A percentile compares a stretch with the other conserved stretches of the same genome.
Conservation (phyloP, 1,140 invertebrate genomes). For the Tetraneura akinire region DNA sequence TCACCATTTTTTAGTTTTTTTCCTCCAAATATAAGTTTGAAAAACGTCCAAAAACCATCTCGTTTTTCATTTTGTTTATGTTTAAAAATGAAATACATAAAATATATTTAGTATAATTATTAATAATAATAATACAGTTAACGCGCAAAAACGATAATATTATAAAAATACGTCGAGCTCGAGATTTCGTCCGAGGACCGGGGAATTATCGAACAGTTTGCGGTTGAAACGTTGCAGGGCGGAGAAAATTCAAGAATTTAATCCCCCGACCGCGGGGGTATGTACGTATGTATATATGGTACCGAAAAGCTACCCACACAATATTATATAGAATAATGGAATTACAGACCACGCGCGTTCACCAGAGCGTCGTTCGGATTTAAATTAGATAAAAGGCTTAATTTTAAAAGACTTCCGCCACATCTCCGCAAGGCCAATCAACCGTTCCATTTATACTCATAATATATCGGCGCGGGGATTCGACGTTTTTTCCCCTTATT, state of each 20-base stretch:
- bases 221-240: slow-evolving; percentile 5
- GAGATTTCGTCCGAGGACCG: not conserved
- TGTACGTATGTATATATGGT: too few relatives aligned
- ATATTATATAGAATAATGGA: slow-evolving; percentile 47
- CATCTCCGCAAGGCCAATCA: slow-evolving; percentile 34
- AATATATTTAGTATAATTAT: too few relatives aligned
- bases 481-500: not conserved
- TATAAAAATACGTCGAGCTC: too few relatives aligned
- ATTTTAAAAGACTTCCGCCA: slow-evolving; percentile 46
- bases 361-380: slow-evolving; percentile 26
- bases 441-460: slow-evolving; percentile 43
- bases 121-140: too few relatives aligned
- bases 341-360: slow-evolving; percentile 24
- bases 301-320: slow-evolving; percentile 28
- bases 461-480: slow-evolving; percentile 17
- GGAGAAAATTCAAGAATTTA: slow-evolving; percentile 45
- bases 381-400: slow-evolving; percentile 51
- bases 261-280: not conserved
- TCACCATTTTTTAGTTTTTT: too few relatives aligned
- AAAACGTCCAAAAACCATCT: too few relatives aligned
- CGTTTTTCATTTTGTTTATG: too few relatives aligned
- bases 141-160: too few relatives aligned
- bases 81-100: too few relatives aligned
- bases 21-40: too few relatives aligned
- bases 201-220: slow-evolving; percentile 14